Conservation (phyloP, 2,113 vertebrate species). For the Clarias gariepinus region DNA sequence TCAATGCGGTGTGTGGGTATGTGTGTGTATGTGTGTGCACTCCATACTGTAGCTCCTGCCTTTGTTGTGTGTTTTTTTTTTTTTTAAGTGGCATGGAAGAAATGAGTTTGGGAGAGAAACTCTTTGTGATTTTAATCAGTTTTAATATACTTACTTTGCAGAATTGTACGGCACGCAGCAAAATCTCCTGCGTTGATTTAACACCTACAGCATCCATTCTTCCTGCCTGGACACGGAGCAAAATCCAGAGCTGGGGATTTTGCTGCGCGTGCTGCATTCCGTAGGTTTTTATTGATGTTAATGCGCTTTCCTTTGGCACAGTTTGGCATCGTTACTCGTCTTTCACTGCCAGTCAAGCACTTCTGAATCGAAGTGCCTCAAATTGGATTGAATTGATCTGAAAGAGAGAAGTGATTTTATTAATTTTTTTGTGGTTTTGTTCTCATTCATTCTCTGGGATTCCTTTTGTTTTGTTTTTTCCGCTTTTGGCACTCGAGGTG, state of each 20-base stretch:
- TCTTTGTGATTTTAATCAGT: background rate
- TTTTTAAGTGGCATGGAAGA: background rate
- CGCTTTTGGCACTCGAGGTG: background rate
- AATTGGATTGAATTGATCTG: constrained; percentile 6
- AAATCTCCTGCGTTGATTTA: background rate
- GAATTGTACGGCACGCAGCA: background rate
- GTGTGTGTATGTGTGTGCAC: constrained; percentile 19
- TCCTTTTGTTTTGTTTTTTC: no score
- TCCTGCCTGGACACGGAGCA: background rate
- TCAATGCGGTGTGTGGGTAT: background rate
- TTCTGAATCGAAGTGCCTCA: background rate
- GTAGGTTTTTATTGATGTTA: background rate
- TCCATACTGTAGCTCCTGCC: background rate
- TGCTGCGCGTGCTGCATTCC: background rate
- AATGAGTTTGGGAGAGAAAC: background rate
- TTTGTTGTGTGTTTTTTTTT: background rate
- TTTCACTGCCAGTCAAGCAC: constrained; percentile 3
- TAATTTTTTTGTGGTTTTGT: background rate
- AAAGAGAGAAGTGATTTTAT: constrained; percentile 5
- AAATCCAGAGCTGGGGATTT: background rate
- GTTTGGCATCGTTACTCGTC: background rate
- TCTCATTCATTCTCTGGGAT: background rate
- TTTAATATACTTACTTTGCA: background rate
- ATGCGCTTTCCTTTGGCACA: background rate
- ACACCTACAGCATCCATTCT: constrained; percentile 7